Base-by-base conservation (phyloP, 2,888 invertebrate genomes). In the Neoitamus cyanurus region DNA sequence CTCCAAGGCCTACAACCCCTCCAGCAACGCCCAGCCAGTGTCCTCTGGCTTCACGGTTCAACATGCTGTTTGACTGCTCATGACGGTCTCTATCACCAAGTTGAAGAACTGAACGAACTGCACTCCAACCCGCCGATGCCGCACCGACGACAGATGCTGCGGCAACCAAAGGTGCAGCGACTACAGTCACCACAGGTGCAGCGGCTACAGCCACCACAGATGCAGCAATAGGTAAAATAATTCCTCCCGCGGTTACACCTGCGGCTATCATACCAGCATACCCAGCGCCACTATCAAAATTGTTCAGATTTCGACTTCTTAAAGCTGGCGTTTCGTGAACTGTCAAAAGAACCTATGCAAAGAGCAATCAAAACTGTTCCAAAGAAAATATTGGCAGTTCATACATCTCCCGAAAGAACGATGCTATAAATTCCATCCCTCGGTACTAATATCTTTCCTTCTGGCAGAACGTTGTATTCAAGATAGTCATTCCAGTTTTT, bases 371-470 rank as follows among this genome's bases (percentile, higher is more conserved):
- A 28, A 9, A 15, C 11, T 25, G 11, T 15, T 3, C 13, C 28
- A 36, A 69, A 58, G 9, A 5, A 20, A 37, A 37, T 37, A 75
- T 15, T 25, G 4, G 31, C 6, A 25, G 13, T 28, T 5, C 30
- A 70, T 13, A 70, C 70, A 58, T 68, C n/a, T 82, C 20, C 15
- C 6, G 20, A 1, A 82, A 13, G 11, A 11, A 30, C 87, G 4
- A 84, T 84, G 30, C 85, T 73, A 83, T 91, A 92, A 69, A 90
- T 84, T 3, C 93, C 93, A 20, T 90, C 88, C 3, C 86, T 84
- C 0, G 93, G 93, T 0, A 92, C 89, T 73, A 92, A 88, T 90
- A 93, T 91, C 13, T 89, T 87, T 31, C 92, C 92, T 82, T 89
- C 87, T 0, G 91, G 91, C 34, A 92, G 88, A 83, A 90, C 90